phyloP scores from a whole-genome alignment of 1,140 invertebrate species.

The Atopsyche davidsoni region DNA sequence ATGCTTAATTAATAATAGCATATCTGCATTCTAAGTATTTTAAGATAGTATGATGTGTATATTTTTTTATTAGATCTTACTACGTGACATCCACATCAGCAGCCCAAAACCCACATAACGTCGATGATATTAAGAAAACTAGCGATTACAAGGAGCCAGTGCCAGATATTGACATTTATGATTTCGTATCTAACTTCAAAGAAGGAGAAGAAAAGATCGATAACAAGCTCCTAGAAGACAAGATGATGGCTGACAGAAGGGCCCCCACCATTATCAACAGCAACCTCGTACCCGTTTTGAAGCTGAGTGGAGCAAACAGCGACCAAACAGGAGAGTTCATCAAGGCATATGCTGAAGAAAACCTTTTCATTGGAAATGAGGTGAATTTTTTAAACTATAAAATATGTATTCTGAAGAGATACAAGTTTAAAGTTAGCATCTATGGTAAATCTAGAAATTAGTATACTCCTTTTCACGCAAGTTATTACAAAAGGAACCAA shows the following conservation, averaged over 20 bases:
- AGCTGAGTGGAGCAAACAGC: background rate
- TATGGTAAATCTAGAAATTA: background rate
- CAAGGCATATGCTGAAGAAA: conserved; percentile 1
- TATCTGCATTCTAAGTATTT: too few species aligned
- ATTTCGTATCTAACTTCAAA: too few species aligned
- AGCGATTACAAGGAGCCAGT: too few species aligned
- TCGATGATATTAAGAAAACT: too few species aligned
- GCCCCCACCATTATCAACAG: background rate
- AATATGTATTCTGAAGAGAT: background rate
- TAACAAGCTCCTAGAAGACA: background rate
- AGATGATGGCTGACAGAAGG: conserved; percentile 1
- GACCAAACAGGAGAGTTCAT: background rate
- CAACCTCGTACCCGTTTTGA: background rate
- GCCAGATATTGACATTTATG: too few species aligned
- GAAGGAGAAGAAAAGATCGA: conserved; percentile 1
- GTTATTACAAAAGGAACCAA: background rate
- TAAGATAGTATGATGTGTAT: too few species aligned
- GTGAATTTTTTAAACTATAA: background rate
- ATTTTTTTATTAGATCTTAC: too few species aligned
- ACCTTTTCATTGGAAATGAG: conserved; percentile 13
- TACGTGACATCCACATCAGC: too few species aligned
- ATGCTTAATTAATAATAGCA: too few species aligned
- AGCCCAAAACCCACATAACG: too few species aligned
- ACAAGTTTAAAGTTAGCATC: background rate
- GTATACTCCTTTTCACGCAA: background rate